Evolutionary conservation across 2,797 vertebrate genomes (phyloP).

Genomic region (Tragelaphus oryx): DNA sequence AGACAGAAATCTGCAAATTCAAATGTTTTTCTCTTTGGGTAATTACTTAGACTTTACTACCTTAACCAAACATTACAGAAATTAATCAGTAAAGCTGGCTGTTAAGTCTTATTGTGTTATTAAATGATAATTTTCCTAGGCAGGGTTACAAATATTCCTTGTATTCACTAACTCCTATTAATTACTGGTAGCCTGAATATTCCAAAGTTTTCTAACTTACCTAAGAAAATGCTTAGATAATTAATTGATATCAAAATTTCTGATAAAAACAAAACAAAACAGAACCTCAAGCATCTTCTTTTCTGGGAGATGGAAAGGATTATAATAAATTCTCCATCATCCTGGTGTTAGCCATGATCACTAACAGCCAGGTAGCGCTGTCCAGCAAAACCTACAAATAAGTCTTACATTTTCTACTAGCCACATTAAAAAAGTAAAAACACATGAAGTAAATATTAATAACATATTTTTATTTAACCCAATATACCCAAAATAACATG

Average conservation of each 20-base stretch:
- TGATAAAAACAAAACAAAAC: not conserved
- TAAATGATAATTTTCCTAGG: not conserved
- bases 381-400: not conserved
- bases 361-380: not conserved
- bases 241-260: not conserved
- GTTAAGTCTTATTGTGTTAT: not conserved
- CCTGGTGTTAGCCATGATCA: not conserved
- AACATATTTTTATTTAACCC: not conserved
- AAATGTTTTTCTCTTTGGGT: not conserved
- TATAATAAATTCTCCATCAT: not conserved
- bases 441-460: not conserved
- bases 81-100: not conserved
- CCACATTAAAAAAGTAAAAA: not conserved
- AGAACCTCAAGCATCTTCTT: not conserved
- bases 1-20: not conserved
- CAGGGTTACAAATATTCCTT: not conserved
- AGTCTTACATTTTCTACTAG: not conserved
- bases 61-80: not conserved
- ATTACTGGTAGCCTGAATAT: not conserved
- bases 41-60: not conserved
- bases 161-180: not conserved
- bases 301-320: not conserved
- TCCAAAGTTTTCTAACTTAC: not conserved
- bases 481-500: not conserved
- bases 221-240: slow-evolving; percentile 28